Evolutionary conservation across 2,113 vertebrate genomes (phyloP).

Genomic region (Polypterus bichir): DNA sequence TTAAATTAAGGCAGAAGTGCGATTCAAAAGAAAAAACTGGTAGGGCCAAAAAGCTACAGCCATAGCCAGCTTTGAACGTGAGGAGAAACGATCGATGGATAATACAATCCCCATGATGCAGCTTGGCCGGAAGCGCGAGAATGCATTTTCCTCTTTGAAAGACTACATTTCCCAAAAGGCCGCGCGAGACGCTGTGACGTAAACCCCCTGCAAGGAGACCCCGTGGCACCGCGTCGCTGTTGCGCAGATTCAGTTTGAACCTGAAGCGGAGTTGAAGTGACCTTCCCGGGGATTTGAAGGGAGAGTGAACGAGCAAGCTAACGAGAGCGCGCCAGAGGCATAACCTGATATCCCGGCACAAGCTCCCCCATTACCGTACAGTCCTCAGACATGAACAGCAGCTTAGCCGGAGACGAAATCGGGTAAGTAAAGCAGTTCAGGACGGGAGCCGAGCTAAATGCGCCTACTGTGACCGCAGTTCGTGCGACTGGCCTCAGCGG

Average conservation of each 20-base stretch:
- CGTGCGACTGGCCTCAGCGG: constrained; percentile 10
- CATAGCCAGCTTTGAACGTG: no score
- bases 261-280: constrained; percentile 57
- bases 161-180: constrained; percentile 20
- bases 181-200: not conserved
- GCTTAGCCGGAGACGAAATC: constrained; percentile 83
- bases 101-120: no score
- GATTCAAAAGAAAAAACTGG: no score
- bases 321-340: constrained; percentile 22
- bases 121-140: no score
- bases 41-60: no score
- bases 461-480: constrained; percentile 2
- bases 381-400: constrained; percentile 76
- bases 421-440: constrained; percentile 56
- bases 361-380: constrained; percentile 32
- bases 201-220: constrained; percentile 38
- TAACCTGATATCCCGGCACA: constrained; percentile 20
- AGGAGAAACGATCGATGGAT: no score
- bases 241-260: constrained; percentile 73
- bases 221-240: constrained; percentile 52
- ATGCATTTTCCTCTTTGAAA: no score
- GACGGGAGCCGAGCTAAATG: constrained; percentile 1
- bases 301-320: constrained; percentile 29
- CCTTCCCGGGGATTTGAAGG: constrained; percentile 56
- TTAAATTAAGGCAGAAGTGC: no score